These are phyloP conservation scores for Sinocyclocheilus rhinocerous DNA, from an alignment of 2,113 vertebrate species.

Conservation along the genomic window DNA sequence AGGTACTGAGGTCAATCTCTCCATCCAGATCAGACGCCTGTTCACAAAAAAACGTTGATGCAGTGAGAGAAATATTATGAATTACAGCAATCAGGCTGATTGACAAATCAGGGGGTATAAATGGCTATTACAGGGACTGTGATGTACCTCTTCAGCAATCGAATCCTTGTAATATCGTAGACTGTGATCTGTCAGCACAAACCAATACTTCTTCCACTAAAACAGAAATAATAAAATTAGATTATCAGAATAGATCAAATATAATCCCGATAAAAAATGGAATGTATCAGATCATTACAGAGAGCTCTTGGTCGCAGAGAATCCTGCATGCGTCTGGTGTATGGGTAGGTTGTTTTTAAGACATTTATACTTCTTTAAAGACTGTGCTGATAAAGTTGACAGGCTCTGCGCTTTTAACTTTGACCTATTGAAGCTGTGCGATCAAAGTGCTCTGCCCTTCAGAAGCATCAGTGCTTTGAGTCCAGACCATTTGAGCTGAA, in stretches of 20 bases:
- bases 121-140: background rate
- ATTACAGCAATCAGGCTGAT: background rate
- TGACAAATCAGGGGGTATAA: too few species aligned
- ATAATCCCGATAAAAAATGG: conserved; percentile 5
- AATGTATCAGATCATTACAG: background rate
- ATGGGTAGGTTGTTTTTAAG: background rate
- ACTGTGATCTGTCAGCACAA: conserved; percentile 81
- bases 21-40: conserved; percentile 81
- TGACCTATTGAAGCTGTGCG: conserved; percentile 54
- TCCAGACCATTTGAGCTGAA: background rate
- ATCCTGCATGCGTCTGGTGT: background rate
- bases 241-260: background rate
- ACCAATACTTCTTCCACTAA: conserved; percentile 84
- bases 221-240: background rate
- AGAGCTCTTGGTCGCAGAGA: background rate
- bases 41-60: background rate
- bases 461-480: conserved; percentile 53
- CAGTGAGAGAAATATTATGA: background rate
- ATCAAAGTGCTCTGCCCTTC: conserved; percentile 61
- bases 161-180: conserved; percentile 83
- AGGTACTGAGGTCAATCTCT: conserved; percentile 79
- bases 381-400: conserved; percentile 23
- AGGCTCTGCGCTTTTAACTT: conserved; percentile 55
- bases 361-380: conserved; percentile 31
- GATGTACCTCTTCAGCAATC: conserved; percentile 78